Evolutionary conservation across 1,140 invertebrate species (phyloP).

Genomic region (Drosophila simulans): DNA sequence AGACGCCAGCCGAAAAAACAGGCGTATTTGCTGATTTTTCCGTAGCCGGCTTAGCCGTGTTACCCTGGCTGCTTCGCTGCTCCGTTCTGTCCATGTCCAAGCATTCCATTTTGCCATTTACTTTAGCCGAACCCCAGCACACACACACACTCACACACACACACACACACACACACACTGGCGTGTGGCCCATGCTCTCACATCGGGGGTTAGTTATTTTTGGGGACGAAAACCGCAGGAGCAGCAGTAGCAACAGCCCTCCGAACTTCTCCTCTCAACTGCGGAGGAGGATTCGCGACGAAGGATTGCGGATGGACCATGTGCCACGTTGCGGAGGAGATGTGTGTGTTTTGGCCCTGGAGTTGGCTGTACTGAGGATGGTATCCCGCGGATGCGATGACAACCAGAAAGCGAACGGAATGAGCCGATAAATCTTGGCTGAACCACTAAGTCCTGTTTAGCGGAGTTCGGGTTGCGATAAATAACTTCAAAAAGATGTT

Average conservation of each 20-base stretch:
- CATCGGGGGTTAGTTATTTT: constrained; percentile 73
- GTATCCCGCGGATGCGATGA: neutral
- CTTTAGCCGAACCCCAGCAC: neutral
- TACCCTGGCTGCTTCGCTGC: neutral
- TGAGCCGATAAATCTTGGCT: constrained; percentile 16
- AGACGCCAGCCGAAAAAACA: constrained; percentile 17
- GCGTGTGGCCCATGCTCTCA: constrained; percentile 25
- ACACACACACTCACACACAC: neutral
- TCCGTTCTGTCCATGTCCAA: constrained; percentile 20
- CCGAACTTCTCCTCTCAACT: neutral
- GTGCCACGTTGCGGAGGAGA: neutral
- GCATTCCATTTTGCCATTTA: constrained; percentile 33
- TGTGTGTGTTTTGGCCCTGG: constrained; percentile 11
- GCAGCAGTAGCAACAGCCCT: constrained; percentile 14
- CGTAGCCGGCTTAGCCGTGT: constrained; percentile 2
- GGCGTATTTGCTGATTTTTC: constrained; percentile 26
- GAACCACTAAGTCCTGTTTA: constrained; percentile 20
- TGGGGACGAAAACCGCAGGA: constrained; percentile 48
- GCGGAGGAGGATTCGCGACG: constrained; percentile 6
- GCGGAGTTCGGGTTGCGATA: constrained; percentile 1
- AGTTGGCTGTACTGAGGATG: constrained; percentile 10
- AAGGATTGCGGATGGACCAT: constrained; percentile 13
- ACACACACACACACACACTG: constrained; percentile 1
- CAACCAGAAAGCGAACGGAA: constrained; percentile 2
- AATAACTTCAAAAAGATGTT: constrained; percentile 4